These are phyloP conservation scores for Sebastolobus altivelis DNA, from an alignment of 2,797 vertebrate genomes.

Conservation along the genomic window DNA sequence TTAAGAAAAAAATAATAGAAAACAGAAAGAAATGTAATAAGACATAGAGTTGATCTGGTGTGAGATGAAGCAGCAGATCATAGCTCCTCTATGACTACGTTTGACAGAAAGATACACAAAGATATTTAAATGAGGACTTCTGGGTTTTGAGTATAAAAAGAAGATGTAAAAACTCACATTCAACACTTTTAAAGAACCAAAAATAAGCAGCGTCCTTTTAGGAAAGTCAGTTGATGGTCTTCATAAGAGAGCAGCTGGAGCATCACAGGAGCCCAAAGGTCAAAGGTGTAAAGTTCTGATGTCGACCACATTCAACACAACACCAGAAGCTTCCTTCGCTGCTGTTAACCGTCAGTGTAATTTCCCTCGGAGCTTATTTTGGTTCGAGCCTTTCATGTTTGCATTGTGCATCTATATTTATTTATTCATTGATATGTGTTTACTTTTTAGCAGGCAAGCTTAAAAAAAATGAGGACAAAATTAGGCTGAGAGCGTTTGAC, in stretches of 20 bases:
- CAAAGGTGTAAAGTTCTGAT: slow-evolving; percentile 22
- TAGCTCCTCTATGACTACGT: neutral
- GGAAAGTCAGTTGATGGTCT: slow-evolving; percentile 1
- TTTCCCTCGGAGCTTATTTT: neutral
- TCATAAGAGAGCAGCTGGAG: slow-evolving; percentile 16
- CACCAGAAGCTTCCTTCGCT: neutral
- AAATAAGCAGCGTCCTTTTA: neutral
- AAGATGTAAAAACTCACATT: neutral
- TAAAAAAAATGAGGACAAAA: slow-evolving; percentile 27
- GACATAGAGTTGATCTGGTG: neutral
- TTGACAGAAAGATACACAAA: neutral
- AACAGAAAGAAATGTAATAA: neutral
- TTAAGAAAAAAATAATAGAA: neutral
- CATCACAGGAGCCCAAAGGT: slow-evolving; percentile 26
- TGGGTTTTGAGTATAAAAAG: neutral
- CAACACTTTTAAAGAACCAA: neutral
- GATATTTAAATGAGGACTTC: neutral
- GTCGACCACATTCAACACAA: slow-evolving; percentile 7
- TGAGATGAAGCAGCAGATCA: neutral
- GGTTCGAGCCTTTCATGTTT: neutral
- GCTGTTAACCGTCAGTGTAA: neutral
- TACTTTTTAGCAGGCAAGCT: slow-evolving; percentile 10
- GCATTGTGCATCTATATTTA: slow-evolving; percentile 21
- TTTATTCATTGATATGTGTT: slow-evolving; percentile 31
- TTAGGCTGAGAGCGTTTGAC: slow-evolving; percentile 27